Evolutionary conservation across 2,797 vertebrate species (phyloP).

Genomic region (Hippocampus kuda): DNA sequence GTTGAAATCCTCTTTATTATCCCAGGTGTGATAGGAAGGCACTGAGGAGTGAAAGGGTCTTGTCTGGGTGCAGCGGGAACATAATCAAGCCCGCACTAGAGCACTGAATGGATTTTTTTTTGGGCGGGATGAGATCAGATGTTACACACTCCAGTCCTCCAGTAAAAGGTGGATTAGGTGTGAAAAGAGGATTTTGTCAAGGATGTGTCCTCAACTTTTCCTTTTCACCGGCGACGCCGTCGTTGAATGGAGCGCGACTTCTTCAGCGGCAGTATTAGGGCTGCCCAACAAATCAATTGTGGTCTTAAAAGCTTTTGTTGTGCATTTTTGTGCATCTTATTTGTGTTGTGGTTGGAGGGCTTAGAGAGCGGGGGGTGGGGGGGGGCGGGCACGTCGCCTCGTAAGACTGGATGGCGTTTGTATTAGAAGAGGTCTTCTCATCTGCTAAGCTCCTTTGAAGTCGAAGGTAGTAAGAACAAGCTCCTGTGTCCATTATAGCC

Average conservation of each 20-base stretch:
- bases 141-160: conserved; percentile 94
- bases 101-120: conserved; percentile 74
- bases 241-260: conserved; percentile 80
- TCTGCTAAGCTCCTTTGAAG: conserved; percentile 90
- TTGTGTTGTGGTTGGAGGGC: conserved; percentile 76
- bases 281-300: conserved; percentile 81
- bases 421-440: conserved; percentile 73
- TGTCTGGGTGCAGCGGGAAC: conserved; percentile 76
- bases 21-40: conserved; percentile 78
- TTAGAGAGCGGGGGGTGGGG: conserved; percentile 62
- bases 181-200: conserved; percentile 99
- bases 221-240: conserved; percentile 70
- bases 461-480: conserved; percentile 73
- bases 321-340: conserved; percentile 84
- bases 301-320: conserved; percentile 98
- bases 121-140: conserved; percentile 84
- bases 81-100: conserved; percentile 89
- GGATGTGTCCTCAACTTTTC: conserved; percentile 94
- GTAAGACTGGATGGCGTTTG: conserved; percentile 78
- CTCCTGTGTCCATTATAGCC: conserved; percentile 78
- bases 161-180: conserved; percentile 98
- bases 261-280: conserved; percentile 93
- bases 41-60: conserved; percentile 79
- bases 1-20: conserved; percentile 78
- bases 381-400: conserved; percentile 80